Conservation (phyloP, 2,113 vertebrate genomes). For the Neodontobutis hainanensis region DNA sequence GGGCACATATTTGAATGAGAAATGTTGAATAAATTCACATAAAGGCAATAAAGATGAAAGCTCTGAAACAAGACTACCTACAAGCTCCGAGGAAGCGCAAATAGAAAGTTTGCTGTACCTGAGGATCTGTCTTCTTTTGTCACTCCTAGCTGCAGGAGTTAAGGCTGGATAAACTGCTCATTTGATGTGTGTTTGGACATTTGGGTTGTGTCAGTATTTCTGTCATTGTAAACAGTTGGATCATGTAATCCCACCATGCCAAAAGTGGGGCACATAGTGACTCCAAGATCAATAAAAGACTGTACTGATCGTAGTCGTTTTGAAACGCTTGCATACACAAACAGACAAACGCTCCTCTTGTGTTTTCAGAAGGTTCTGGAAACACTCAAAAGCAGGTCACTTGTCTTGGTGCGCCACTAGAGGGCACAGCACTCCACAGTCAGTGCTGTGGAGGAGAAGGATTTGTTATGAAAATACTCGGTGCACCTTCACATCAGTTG, state of each 20-base stretch:
- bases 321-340: background rate
- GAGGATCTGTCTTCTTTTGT: constrained; percentile 20
- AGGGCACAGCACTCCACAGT: constrained; percentile 44
- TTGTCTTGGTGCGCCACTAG: constrained; percentile 54
- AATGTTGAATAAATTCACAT: constrained; percentile 2
- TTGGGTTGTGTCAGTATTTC: constrained; percentile 23
- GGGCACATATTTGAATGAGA: background rate
- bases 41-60: constrained; percentile 1
- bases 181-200: constrained; percentile 21
- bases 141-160: constrained; percentile 15
- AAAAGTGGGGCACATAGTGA: constrained; percentile 48
- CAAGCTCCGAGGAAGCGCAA: background rate
- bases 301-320: background rate
- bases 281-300: background rate
- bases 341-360: background rate
- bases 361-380: constrained; percentile 77
- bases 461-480: constrained; percentile 36
- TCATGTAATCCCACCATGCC: constrained; percentile 28
- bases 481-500: constrained; percentile 61
- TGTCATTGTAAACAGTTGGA: no score
- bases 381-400: constrained; percentile 71
- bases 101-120: constrained; percentile 2
- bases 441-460: constrained; percentile 23
- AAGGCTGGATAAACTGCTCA: constrained; percentile 37
- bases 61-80: background rate